These are phyloP conservation scores for Cynocephalus volans DNA, from an alignment of 2,113 vertebrate species.

Conservation along the genomic window DNA sequence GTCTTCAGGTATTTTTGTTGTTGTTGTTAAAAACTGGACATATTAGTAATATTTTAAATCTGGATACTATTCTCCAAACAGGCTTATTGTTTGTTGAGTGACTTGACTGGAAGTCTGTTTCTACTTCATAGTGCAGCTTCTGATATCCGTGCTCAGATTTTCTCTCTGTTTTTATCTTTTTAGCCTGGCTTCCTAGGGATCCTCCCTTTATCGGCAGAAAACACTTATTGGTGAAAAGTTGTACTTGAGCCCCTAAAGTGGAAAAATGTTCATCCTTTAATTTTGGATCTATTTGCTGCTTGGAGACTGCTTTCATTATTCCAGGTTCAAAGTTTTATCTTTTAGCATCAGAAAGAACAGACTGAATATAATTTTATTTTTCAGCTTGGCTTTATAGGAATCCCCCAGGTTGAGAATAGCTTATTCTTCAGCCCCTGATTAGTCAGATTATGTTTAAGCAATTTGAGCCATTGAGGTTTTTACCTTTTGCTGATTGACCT, in stretches of 20 bases:
- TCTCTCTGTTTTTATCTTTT: too few relatives aligned
- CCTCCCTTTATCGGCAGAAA: background rate
- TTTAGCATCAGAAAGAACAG: background rate
- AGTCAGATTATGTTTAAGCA: background rate
- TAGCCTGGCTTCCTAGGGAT: too few relatives aligned
- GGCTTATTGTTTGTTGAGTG: too few relatives aligned
- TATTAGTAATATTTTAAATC: too few relatives aligned
- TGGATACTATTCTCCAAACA: too few relatives aligned
- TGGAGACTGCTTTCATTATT: slow-evolving; percentile 8
- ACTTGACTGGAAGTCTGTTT: too few relatives aligned
- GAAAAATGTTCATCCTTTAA: background rate
- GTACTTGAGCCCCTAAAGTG: background rate
- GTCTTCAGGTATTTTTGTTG: background rate
- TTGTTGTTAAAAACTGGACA: too few relatives aligned
- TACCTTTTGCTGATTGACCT: background rate
- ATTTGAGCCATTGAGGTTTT: background rate
- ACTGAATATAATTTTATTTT: slow-evolving; percentile 25
- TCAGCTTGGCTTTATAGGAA: background rate
- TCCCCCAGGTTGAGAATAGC: background rate
- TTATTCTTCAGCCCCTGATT: slow-evolving; percentile 27
- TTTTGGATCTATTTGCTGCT: background rate
- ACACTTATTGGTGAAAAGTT: background rate
- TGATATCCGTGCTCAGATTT: too few relatives aligned
- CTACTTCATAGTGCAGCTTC: too few relatives aligned
- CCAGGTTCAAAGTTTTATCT: slow-evolving; percentile 30